Evolutionary conservation across 2,797 vertebrate species (phyloP).

Genomic region (Enteromius viviparus): DNA sequence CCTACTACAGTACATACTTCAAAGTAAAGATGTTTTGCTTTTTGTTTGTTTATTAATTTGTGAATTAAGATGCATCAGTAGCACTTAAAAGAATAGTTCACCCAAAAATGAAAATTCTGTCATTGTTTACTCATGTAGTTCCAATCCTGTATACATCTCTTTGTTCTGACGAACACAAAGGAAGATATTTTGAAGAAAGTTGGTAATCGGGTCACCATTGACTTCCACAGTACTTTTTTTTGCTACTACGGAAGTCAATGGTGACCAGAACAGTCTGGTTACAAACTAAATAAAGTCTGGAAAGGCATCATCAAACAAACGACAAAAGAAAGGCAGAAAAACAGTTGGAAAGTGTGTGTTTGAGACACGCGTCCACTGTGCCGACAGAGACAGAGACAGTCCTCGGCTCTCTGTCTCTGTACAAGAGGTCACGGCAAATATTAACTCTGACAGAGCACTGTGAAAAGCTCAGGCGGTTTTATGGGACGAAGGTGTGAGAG

Average conservation of each 20-base stretch:
- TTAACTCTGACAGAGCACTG: slow-evolving; percentile 84
- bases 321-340: background rate
- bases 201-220: no score
- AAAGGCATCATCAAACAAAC: background rate
- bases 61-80: background rate
- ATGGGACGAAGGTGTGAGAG: slow-evolving; percentile 78
- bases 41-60: background rate
- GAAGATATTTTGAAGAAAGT: no score
- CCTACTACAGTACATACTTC: background rate
- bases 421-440: slow-evolving; percentile 81
- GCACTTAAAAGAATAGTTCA: no score
- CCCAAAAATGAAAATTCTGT: no score
- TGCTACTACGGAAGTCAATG: no score
- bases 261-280: no score
- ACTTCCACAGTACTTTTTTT: no score
- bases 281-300: background rate
- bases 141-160: no score
- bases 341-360: background rate
- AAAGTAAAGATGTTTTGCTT: background rate
- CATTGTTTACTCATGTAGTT: no score
- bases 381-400: slow-evolving; percentile 59
- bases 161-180: no score
- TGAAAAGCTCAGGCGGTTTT: slow-evolving; percentile 84
- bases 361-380: slow-evolving; percentile 22
- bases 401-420: slow-evolving; percentile 60